Conservation (phyloP, 2,797 vertebrate species). For the Acanthurus leucopareius region DNA sequence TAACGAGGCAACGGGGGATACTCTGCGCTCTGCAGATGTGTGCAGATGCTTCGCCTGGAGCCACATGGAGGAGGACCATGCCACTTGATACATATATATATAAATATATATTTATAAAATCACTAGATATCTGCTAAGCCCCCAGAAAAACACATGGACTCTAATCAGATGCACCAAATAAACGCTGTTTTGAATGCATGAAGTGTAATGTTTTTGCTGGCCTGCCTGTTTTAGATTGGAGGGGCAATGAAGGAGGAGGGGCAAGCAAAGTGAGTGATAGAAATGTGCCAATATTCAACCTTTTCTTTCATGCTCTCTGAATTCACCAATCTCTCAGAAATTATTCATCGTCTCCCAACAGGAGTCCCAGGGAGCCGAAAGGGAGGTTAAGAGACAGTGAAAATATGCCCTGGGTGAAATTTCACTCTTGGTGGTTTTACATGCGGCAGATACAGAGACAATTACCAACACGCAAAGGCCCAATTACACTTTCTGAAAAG, state of each 20-base stretch:
- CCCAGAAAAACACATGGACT: constrained; percentile 68
- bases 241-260: constrained; percentile 13
- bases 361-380: constrained; percentile 43
- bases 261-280: constrained; percentile 17
- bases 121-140: constrained; percentile 56
- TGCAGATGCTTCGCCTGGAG: constrained; percentile 81
- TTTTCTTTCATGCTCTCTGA: constrained; percentile 55
- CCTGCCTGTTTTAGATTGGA: constrained; percentile 32
- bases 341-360: constrained; percentile 53
- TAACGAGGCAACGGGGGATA: constrained; percentile 85
- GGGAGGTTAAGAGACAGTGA: constrained; percentile 55
- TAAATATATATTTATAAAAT: constrained; percentile 47
- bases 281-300: constrained; percentile 43
- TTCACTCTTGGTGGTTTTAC: constrained; percentile 63
- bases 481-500: constrained; percentile 75
- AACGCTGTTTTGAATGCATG: constrained; percentile 51
- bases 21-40: constrained; percentile 76
- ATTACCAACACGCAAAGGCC: constrained; percentile 68
- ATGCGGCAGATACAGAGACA: constrained; percentile 59
- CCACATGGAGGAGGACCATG: constrained; percentile 69
- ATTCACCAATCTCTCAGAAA: constrained; percentile 42
- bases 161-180: constrained; percentile 58
- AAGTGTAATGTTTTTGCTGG: constrained; percentile 22
- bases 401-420: constrained; percentile 63
- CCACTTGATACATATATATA: constrained; percentile 62